Percentiles rank a stretch among this genome's conserved stretches.
Conservation (phyloP, 2,888 invertebrate genomes). For the Clostera curtula region DNA sequence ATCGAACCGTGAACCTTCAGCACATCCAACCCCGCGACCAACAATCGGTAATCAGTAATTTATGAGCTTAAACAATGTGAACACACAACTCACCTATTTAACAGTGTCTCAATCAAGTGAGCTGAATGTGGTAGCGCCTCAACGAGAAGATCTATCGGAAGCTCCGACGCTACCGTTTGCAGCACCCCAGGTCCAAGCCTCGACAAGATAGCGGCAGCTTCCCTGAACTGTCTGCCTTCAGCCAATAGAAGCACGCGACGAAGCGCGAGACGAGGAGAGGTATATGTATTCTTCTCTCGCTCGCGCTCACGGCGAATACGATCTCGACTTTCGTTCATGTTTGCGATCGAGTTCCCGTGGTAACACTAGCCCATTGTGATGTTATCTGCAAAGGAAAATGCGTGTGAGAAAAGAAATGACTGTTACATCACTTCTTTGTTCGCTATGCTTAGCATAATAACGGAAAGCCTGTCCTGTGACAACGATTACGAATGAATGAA, state of each 20-base stretch:
- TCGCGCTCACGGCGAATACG: slow-evolving; percentile 80
- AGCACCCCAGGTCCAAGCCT: slow-evolving; percentile 87
- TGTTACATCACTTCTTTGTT: no score
- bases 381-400: slow-evolving; percentile 13
- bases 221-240: slow-evolving; percentile 92
- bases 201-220: slow-evolving; percentile 89
- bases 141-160: slow-evolving; percentile 91
- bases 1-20: no score
- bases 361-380: slow-evolving; percentile 52
- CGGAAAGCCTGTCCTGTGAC: no score
- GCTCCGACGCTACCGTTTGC: slow-evolving; percentile 82
- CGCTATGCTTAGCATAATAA: no score
- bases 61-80: no score
- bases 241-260: slow-evolving; percentile 85
- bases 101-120: slow-evolving; percentile 89
- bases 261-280: slow-evolving; percentile 80
- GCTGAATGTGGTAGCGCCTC: slow-evolving; percentile 93
- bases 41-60: no score
- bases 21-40: no score
- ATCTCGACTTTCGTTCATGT: slow-evolving; percentile 82
- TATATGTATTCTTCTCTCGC: slow-evolving; percentile 74
- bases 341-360: slow-evolving; percentile 25
- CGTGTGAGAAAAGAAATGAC: neutral
- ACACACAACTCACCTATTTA: slow-evolving; percentile 72
- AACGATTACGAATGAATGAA: no score